These are phyloP conservation scores for Synanthedon tipuliformis DNA, from an alignment of 2,888 invertebrate genomes.

Conservation along the genomic window DNA sequence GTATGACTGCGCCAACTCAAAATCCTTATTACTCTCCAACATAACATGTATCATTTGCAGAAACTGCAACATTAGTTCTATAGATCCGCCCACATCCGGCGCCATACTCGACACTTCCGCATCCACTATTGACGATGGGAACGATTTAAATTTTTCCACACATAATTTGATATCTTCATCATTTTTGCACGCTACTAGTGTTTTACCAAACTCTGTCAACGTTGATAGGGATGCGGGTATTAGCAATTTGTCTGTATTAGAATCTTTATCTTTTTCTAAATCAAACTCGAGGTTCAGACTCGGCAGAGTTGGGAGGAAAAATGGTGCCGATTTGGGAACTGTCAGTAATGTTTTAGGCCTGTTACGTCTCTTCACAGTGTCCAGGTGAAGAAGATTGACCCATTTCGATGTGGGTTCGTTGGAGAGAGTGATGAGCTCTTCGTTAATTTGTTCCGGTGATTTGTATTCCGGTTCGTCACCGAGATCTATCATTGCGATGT, in stretches of 20 bases:
- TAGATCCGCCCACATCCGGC: conserved; percentile 79
- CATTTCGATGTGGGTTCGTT: conserved; percentile 88
- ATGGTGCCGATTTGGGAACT: conserved; percentile 89
- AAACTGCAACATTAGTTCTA: conserved; percentile 80
- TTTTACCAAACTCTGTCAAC: conserved; percentile 76
- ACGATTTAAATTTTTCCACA: conserved; percentile 72
- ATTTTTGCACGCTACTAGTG: conserved; percentile 62
- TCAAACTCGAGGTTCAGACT: conserved; percentile 87
- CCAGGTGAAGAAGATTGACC: conserved; percentile 90
- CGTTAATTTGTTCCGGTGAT: conserved; percentile 81
- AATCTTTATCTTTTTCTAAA: conserved; percentile 56
- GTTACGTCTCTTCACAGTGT: conserved; percentile 87
- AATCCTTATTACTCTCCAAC: conserved; percentile 81
- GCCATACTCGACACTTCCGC: conserved; percentile 85
- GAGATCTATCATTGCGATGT: conserved; percentile 44
- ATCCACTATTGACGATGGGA: conserved; percentile 88
- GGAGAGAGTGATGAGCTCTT: conserved; percentile 86
- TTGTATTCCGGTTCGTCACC: conserved; percentile 72
- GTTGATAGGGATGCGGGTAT: conserved; percentile 73
- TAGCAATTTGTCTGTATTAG: conserved; percentile 55
- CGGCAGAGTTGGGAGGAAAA: conserved; percentile 93
- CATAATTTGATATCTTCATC: conserved; percentile 66
- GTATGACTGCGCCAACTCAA: conserved; percentile 92
- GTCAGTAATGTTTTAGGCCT: conserved; percentile 89
- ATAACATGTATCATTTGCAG: conserved; percentile 78